Base-by-base conservation (phyloP, 2,113 vertebrate genomes). In the Notothenia rossii region DNA sequence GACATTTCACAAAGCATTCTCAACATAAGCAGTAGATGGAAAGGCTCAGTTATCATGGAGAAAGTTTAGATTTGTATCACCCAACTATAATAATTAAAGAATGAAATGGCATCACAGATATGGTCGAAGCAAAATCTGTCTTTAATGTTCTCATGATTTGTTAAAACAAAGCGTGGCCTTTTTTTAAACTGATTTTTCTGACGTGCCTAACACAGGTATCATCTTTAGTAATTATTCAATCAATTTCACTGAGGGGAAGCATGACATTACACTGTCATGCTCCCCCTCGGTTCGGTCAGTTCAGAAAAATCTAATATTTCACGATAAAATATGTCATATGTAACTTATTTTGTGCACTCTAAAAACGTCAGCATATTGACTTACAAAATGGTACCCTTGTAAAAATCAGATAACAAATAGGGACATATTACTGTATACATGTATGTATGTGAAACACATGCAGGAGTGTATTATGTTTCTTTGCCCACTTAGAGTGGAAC, bases 391-490 rank as follows among this genome's bases (percentile, higher is more conserved):
- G 45, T 22, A 50, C 25, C 29, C 48, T n/a, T 72, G 10, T 20
- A 54, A 7, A 82, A 72, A 68, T 81, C 62, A 60, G 15, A 84
- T 70, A 82, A 61, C 22, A 43, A 56, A 70, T 72, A 74, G 25
- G 59, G 43, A 79, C 53, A 70, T 74, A 72, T 72, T 49, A 62
- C 40, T 69, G 17, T 18, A 46, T 43, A 43, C n/a, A 18, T 56
- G 2, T 18, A 49, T 33, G 65, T 33, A 61, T 49, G 20, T 64
- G n/a, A 72, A 69, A n/a, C 60, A 45, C 53, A 69, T 68, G 22
- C 1, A 63, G 13, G 22, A 13, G 10, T 18, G 59, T 76, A 81
- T 91, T 59, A 53, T 79, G 69, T 88, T 82, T 75, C 79, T 49
- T 0, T 65, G 68, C 48, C 53, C 11, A 53, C 22, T 65, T 33